phyloP scores from a whole-genome alignment of 2,888 invertebrate genomes.

The Romanomermis culicivorax region DNA sequence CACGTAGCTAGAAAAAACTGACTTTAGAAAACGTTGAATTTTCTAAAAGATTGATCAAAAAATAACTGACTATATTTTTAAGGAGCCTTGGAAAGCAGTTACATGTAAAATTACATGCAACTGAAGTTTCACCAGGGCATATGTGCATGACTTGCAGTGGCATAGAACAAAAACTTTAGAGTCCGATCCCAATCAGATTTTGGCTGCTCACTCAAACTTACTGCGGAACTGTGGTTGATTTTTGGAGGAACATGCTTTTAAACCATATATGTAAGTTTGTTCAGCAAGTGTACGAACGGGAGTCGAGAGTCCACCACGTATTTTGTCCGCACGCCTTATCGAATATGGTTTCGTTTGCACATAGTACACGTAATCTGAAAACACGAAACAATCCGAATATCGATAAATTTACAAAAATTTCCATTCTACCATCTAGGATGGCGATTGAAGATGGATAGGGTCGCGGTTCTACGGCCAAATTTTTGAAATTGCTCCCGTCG shows the following conservation, averaged over 20 bases:
- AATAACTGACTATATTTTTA: too few relatives aligned
- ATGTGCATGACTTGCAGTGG: too few relatives aligned
- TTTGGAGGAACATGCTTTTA: constrained; percentile 15
- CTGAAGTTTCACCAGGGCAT: too few relatives aligned
- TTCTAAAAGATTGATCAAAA: too few relatives aligned
- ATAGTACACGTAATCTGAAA: constrained; percentile 66
- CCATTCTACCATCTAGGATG: constrained; percentile 34
- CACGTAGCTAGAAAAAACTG: too few relatives aligned
- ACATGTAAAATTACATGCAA: too few relatives aligned
- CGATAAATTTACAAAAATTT: too few relatives aligned
- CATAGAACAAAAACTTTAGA: too few relatives aligned
- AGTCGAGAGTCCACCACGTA: constrained; percentile 42
- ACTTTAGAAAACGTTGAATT: too few relatives aligned
- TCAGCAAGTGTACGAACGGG: constrained; percentile 21
- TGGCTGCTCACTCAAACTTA: not conserved
- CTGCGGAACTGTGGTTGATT: constrained; percentile 39
- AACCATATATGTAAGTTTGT: constrained; percentile 19
- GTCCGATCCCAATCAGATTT: too few relatives aligned
- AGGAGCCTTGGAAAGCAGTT: too few relatives aligned
- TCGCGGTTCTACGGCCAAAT: constrained; percentile 61
- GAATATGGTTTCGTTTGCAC: constrained; percentile 92
- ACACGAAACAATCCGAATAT: too few relatives aligned
- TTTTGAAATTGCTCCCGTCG: constrained; percentile 70
- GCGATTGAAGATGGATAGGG: constrained; percentile 77
- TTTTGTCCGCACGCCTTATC: constrained; percentile 66